Evolutionary conservation across 2,888 invertebrate genomes (phyloP).

Genomic region (Leptopilina syphax): DNA sequence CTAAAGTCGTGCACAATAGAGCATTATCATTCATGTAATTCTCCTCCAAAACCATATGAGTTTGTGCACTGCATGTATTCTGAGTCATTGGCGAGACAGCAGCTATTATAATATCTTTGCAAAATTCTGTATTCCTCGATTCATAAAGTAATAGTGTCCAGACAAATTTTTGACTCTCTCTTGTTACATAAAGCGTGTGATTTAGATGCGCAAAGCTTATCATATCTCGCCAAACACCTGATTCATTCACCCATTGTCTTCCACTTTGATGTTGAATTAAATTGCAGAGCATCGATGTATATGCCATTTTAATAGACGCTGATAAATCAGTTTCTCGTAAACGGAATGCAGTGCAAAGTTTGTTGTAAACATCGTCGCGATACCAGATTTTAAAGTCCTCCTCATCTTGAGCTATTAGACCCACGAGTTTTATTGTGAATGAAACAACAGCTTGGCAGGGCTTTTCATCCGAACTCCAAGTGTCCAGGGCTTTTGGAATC

Average conservation of each 20-base stretch:
- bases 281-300: conserved; percentile 81
- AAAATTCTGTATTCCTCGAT: conserved; percentile 72
- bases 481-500: conserved; percentile 65
- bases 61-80: conserved; percentile 76
- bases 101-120: conserved; percentile 79
- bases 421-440: conserved; percentile 82
- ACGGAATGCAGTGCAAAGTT: conserved; percentile 71
- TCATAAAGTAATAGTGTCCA: conserved; percentile 68
- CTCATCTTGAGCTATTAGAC: conserved; percentile 81
- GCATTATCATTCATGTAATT: conserved; percentile 77
- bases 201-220: conserved; percentile 82
- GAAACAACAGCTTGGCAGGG: conserved; percentile 78
- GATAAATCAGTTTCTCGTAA: conserved; percentile 74
- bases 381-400: conserved; percentile 80
- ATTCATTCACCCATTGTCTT: conserved; percentile 80
- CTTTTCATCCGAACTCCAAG: conserved; percentile 63
- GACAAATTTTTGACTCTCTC: conserved; percentile 83
- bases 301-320: conserved; percentile 83
- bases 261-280: conserved; percentile 82
- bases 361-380: conserved; percentile 74
- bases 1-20: conserved; percentile 68
- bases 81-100: conserved; percentile 81
- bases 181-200: conserved; percentile 85
- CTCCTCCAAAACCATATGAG: conserved; percentile 70
- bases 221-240: conserved; percentile 82